Evolutionary conservation across 2,113 vertebrate species (phyloP).

Genomic region (Sylvia atricapilla): DNA sequence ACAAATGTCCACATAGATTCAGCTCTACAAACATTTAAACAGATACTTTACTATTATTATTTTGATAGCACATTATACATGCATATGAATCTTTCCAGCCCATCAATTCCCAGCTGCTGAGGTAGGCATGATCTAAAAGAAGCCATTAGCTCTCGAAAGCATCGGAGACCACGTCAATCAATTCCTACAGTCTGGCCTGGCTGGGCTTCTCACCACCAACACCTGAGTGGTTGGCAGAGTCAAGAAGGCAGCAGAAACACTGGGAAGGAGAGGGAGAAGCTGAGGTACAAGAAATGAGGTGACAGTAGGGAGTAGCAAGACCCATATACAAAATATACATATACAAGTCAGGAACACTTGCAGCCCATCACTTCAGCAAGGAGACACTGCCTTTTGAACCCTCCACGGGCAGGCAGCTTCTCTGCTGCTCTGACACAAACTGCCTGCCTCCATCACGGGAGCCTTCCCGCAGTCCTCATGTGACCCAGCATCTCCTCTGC

Average conservation of each 20-base stretch:
- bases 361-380: neutral
- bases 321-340: neutral
- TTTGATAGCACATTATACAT: neutral
- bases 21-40: slow-evolving; percentile 26
- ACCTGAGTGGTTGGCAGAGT: rapidly evolving
- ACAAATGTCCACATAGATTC: slow-evolving; percentile 13
- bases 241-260: neutral
- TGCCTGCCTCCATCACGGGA: neutral
- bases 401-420: neutral
- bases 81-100: neutral
- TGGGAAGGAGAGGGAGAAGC: neutral
- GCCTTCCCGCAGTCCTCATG: neutral
- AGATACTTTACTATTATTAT: neutral
- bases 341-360: neutral
- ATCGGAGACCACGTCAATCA: neutral
- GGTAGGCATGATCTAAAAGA: neutral
- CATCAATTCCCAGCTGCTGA: neutral
- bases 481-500: neutral
- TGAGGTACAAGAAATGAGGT: neutral
- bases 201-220: neutral
- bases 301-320: neutral
- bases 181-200: neutral
- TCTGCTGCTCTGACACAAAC: neutral
- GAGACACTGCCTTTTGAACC: neutral
- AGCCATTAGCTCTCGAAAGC: neutral